Evolutionary conservation across 1,140 invertebrate species (phyloP).

Genomic region (Saxidomus purpurata): DNA sequence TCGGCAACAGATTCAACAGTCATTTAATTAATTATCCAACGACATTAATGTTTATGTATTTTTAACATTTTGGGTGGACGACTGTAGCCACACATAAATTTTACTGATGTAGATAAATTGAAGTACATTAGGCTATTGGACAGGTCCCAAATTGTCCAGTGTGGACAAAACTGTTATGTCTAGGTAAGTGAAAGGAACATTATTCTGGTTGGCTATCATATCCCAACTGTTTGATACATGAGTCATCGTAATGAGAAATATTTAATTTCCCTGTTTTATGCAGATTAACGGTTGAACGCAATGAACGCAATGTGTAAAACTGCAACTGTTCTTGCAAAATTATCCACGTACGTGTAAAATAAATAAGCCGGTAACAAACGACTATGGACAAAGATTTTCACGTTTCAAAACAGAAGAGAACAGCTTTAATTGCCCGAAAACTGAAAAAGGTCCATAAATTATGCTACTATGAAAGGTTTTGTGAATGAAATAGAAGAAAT

Average conservation of each 20-base stretch:
- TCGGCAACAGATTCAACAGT: too few species aligned
- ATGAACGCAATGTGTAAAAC: too few species aligned
- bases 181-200: background rate
- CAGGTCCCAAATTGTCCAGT: constrained; percentile 1
- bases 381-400: too few species aligned
- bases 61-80: background rate
- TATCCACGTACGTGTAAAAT: too few species aligned
- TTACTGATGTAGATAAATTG: constrained; percentile 7
- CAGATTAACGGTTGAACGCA: too few species aligned
- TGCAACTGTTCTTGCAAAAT: too few species aligned
- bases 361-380: too few species aligned
- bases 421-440: too few species aligned
- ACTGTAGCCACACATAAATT: background rate
- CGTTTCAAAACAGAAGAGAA: too few species aligned
- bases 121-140: constrained; percentile 10
- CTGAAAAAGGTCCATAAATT: too few species aligned
- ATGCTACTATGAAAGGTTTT: too few species aligned
- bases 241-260: background rate
- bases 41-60: background rate
- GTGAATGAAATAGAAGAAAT: too few species aligned
- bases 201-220: background rate
- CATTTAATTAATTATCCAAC: background rate
- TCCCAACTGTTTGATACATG: constrained; percentile 6
- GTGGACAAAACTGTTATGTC: background rate
- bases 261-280: background rate